Conservation (phyloP, 1,140 invertebrate species). For the Caenorhabditis brenneri region DNA sequence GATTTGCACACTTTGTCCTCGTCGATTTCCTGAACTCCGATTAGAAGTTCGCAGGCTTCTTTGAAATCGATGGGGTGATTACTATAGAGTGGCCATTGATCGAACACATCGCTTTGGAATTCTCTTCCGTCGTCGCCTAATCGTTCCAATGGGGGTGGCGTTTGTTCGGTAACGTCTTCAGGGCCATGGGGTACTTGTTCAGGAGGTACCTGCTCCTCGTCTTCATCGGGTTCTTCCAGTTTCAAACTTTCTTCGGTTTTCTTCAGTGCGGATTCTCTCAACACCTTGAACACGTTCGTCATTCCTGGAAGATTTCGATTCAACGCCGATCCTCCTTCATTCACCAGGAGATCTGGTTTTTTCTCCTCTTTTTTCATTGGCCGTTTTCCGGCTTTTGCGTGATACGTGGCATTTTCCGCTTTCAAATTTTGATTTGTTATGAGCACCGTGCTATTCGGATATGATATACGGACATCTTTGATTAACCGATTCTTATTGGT, state of each 20-base stretch:
- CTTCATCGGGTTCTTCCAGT: not conserved
- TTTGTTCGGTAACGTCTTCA: not conserved
- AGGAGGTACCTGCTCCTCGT: not conserved
- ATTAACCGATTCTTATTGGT: not conserved
- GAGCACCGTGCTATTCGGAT: not conserved
- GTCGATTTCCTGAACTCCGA: constrained; percentile 17
- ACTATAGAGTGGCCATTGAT: constrained; percentile 13
- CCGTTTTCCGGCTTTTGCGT: not conserved
- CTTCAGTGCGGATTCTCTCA: not conserved
- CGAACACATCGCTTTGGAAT: not conserved
- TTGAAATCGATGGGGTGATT: not conserved
- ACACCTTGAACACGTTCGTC: not conserved
- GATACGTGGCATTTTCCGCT: constrained; percentile 18
- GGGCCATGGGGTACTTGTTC: too few species aligned
- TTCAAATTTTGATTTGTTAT: not conserved
- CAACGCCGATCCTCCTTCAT: not conserved
- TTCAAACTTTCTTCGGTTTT: not conserved
- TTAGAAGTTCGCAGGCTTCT: not conserved
- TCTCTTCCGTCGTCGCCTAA: not conserved
- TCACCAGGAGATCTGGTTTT: not conserved
- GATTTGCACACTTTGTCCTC: constrained; percentile 11
- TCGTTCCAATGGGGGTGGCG: not conserved
- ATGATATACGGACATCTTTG: not conserved
- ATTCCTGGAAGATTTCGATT: constrained; percentile 17
- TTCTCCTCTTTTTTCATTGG: not conserved